Evolutionary conservation across 2,797 vertebrate genomes (phyloP).

Genomic region (Oceanodroma leucorhoa): DNA sequence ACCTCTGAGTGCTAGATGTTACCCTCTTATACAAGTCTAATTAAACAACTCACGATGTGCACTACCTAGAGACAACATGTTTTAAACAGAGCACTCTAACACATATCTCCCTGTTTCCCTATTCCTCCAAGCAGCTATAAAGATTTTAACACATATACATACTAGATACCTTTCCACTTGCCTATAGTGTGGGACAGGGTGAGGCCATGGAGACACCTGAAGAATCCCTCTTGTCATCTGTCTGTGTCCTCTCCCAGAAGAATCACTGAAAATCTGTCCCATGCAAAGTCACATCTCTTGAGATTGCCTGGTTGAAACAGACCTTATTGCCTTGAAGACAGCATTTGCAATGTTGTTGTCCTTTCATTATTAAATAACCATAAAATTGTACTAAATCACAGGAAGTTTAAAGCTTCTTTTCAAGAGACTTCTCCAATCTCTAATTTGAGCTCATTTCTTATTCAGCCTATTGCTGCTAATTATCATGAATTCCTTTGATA

Average conservation of each 20-base stretch:
- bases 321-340: background rate
- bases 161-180: background rate
- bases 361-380: background rate
- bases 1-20: background rate
- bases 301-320: background rate
- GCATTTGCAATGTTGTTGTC: background rate
- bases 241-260: background rate
- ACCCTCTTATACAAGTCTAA: background rate
- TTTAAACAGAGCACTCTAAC: background rate
- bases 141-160: background rate
- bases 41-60: background rate
- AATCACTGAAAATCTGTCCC: background rate
- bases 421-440: background rate
- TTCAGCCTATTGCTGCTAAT: conserved; percentile 28
- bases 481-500: conserved; percentile 28
- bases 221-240: background rate
- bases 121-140: background rate
- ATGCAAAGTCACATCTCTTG: background rate
- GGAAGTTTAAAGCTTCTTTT: background rate
- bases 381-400: background rate
- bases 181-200: background rate
- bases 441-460: conserved; percentile 46
- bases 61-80: background rate
- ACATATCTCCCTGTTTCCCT: background rate
- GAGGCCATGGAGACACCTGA: background rate